Percentiles rank a stretch among this genome's conserved stretches.
These are phyloP conservation scores for Trichogramma evanescens DNA, from an alignment of 2,888 invertebrate species.

Conservation along the genomic window DNA sequence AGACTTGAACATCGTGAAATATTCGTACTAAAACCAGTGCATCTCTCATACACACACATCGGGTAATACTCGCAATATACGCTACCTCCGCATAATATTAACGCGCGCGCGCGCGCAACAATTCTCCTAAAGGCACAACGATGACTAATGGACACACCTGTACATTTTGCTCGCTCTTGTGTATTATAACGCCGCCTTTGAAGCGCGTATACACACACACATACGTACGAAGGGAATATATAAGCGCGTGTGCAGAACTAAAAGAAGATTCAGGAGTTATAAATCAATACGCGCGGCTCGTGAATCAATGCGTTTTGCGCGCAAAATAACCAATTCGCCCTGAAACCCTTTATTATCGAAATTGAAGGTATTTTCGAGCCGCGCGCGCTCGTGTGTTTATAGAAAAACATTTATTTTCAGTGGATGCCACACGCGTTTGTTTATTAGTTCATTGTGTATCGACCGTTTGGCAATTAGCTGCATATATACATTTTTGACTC, in stretches of 20 bases:
- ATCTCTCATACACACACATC: too few species aligned
- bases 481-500: too few species aligned
- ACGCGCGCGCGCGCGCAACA: too few species aligned
- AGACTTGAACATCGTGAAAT: too few species aligned
- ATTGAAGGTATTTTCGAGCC: too few species aligned
- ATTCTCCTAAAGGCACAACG: background rate
- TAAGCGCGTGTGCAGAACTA: background rate
- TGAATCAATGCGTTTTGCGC: conserved; percentile 12
- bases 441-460: too few species aligned
- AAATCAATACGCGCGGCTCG: conserved; percentile 13
- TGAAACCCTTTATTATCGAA: too few species aligned
- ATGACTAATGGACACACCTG: conserved; percentile 23
- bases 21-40: too few species aligned
- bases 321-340: background rate
- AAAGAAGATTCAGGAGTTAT: background rate
- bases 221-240: background rate
- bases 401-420: background rate
- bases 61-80: too few species aligned
- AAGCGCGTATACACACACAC: background rate
- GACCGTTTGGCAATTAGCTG: too few species aligned
- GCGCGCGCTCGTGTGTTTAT: conserved; percentile 8
- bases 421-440: background rate
- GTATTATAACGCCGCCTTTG: background rate
- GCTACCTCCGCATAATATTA: too few species aligned
- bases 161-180: background rate